A percentile compares a stretch with the other conserved stretches of the same genome.
Evolutionary conservation across 2,888 invertebrate genomes (phyloP).

Genomic region (Melikaiella ostensackeni): DNA sequence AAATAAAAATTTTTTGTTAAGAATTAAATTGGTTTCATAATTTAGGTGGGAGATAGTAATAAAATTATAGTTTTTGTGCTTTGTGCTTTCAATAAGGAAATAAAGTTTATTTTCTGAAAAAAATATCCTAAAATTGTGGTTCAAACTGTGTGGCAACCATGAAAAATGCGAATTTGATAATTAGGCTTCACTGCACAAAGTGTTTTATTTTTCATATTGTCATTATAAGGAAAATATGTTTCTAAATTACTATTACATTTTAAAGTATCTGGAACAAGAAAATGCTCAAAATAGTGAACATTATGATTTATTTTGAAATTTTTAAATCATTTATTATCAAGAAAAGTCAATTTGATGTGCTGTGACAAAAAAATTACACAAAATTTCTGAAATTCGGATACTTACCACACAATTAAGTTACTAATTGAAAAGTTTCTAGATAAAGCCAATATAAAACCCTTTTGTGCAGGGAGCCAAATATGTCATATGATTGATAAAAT

Average conservation of each 20-base stretch:
- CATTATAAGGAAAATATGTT: background rate
- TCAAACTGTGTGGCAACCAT: conserved; percentile 49
- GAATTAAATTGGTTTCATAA: too few species aligned
- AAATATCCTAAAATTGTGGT: background rate
- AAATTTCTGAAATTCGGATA: background rate
- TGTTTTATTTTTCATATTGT: background rate
- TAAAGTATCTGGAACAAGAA: background rate
- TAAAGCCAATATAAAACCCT: background rate
- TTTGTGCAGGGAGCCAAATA: background rate
- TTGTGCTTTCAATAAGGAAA: background rate
- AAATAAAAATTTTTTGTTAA: too few species aligned
- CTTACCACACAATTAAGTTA: background rate
- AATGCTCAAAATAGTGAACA: background rate
- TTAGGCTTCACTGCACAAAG: background rate
- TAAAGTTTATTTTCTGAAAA: background rate
- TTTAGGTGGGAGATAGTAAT: too few species aligned
- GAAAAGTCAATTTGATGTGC: too few species aligned
- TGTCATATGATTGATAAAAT: background rate
- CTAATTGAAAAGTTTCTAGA: background rate
- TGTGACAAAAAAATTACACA: too few species aligned
- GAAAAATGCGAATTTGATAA: conserved; percentile 48
- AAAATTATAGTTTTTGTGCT: too few species aligned
- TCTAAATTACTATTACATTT: background rate
- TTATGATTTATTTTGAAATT: too few species aligned
- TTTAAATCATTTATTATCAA: too few species aligned